Conservation (phyloP, 2,888 invertebrate species). For the Morpho achilles region DNA sequence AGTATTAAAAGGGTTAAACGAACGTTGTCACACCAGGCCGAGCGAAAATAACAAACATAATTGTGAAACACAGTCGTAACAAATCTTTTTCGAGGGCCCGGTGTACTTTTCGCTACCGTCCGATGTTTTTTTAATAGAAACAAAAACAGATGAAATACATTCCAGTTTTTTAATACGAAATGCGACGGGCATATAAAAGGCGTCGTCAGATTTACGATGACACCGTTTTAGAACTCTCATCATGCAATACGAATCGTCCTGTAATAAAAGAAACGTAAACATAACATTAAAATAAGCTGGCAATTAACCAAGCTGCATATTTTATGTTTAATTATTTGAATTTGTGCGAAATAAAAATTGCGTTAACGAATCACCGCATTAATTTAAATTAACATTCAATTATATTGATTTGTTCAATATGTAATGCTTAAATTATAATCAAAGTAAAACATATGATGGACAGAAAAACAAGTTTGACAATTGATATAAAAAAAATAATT, state of each 20-base stretch:
- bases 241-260: constrained; percentile 47
- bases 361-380: not conserved
- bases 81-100: constrained; percentile 11
- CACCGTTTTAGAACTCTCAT: constrained; percentile 56
- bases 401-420: not conserved
- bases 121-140: constrained; percentile 13
- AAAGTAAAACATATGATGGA: no score
- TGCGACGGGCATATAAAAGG: constrained; percentile 30
- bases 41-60: constrained; percentile 48
- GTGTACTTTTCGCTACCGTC: constrained; percentile 19
- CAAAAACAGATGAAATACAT: constrained; percentile 21
- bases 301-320: constrained; percentile 21
- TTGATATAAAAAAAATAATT: no score
- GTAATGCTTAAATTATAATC: not conserved
- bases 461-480: no score
- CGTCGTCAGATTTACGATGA: constrained; percentile 44
- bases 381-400: no score
- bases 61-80: no score
- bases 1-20: constrained; percentile 36
- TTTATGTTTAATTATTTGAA: not conserved
- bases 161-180: constrained; percentile 18
- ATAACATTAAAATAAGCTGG: constrained; percentile 49
- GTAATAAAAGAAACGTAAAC: constrained; percentile 47
- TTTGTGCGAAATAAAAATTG: not conserved
- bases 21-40: constrained; percentile 63